A percentile compares a stretch with the other conserved stretches of the same genome.
These are phyloP conservation scores for Coremacera marginata DNA, from an alignment of 2,888 invertebrate genomes.

Conservation along the genomic window DNA sequence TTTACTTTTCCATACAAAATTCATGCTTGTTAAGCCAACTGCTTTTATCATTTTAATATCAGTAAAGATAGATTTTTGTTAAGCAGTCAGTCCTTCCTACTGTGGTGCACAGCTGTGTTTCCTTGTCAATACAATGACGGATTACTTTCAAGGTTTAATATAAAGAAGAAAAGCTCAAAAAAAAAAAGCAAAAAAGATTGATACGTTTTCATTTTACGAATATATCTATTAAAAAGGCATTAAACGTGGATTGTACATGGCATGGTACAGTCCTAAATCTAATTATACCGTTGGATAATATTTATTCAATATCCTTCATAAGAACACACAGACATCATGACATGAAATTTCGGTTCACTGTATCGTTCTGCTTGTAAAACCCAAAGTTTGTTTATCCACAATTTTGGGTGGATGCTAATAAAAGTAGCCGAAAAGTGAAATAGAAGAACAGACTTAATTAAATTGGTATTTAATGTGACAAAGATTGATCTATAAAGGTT, in stretches of 20 bases:
- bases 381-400: constrained; percentile 23
- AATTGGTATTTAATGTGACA: constrained; percentile 23
- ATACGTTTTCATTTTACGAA: constrained; percentile 6
- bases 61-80: background rate
- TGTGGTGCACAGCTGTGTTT: background rate
- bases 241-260: background rate
- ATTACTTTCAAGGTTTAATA: constrained; percentile 1
- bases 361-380: background rate
- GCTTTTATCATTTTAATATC: too few relatives aligned
- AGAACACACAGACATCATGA: constrained; percentile 27
- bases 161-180: background rate
- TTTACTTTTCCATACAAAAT: too few relatives aligned
- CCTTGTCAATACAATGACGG: background rate
- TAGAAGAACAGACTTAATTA: background rate
- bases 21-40: too few relatives aligned
- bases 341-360: constrained; percentile 36
- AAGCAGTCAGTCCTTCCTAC: background rate
- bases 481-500: constrained; percentile 18
- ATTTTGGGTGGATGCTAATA: background rate
- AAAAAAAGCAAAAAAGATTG: constrained; percentile 3
- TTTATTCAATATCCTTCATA: constrained; percentile 30
- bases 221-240: constrained; percentile 2
- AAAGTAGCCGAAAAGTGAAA: background rate
- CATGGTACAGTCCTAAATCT: constrained; percentile 18
- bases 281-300: constrained; percentile 30